Base-by-base conservation (phyloP, 2,888 invertebrate genomes). In the Apamea epomidion region DNA sequence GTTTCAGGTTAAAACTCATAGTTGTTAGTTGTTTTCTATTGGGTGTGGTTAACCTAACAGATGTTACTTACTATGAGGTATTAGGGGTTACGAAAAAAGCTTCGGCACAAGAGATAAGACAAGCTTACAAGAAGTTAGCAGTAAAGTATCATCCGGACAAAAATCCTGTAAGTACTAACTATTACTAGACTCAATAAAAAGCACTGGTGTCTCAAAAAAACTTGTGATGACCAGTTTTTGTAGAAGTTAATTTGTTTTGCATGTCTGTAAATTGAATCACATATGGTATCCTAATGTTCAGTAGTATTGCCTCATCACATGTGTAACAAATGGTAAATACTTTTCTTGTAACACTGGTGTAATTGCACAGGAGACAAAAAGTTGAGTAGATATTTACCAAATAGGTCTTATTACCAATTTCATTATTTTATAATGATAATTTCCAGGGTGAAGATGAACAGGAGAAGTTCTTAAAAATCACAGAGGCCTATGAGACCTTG, bases 401-500 rank as follows among this genome's bases (percentile, higher is more conserved):
- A 74, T 21, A 60, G 18, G 10, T n/a, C 6, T 62, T 62, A 29
- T 45, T 60, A 58, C 54, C 29, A 29, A 62, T 62, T 62, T 58
- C 25, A 62, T 29, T n/a, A 51, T 64, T 21, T 74, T 76, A 14
- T 32, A 5, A 37, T 77, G 1, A 25, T 18, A 48, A 29, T 3
- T 90, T 89, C 0, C 91, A 99, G 98, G 98, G 98, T 93, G 98
- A 98, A 94, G 97, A 97, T 78, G 97, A 98, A 75, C 98, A 98
- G 93, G 98, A 98, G 69, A 98, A 97, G 87, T 99, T 99, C 93
- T 94, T 99, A 48, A 98, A 98, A 95, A 97, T 99, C 71, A 98
- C 98, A 73, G 97, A 98, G 92, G 99, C 99, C 0, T 99, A 99
- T 96, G 99, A 99, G 94, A 98, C 98, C 4, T 94, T 99, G 25